Conservation (phyloP, 2,888 invertebrate species). For the Hedya salicella region DNA sequence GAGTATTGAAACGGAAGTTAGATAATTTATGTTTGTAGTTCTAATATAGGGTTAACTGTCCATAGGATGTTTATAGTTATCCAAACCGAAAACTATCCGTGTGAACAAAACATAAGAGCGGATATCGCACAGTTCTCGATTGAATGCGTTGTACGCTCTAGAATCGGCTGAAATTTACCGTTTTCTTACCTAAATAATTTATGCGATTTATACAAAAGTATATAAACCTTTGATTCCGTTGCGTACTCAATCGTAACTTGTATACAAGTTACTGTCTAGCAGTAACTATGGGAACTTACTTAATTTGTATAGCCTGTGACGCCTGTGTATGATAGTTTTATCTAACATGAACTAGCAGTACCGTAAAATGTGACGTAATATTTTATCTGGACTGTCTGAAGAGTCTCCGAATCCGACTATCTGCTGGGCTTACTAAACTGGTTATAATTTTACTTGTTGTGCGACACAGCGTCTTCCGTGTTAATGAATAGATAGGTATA, state of each 20-base stretch:
- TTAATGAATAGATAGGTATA: no score
- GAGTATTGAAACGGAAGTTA: constrained; percentile 44
- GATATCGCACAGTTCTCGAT: constrained; percentile 8
- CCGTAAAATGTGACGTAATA: no score
- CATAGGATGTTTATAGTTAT: constrained; percentile 30
- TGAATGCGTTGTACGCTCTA: constrained; percentile 14
- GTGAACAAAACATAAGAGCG: constrained; percentile 22
- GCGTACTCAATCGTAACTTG: constrained; percentile 16
- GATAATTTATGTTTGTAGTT: constrained; percentile 39
- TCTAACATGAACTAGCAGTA: no score
- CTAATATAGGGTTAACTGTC: constrained; percentile 35
- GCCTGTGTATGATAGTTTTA: no score
- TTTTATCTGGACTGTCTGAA: no score
- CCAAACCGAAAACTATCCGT: constrained; percentile 13
- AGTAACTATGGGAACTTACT: no score
- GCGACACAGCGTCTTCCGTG: no score
- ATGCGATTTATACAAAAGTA: constrained; percentile 9
- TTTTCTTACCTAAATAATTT: constrained; percentile 36
- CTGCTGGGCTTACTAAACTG: no score
- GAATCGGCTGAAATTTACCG: constrained; percentile 27
- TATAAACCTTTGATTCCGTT: constrained; percentile 24
- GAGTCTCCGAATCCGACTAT: no score
- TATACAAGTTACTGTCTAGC: constrained; percentile 1
- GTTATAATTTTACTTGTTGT: no score
- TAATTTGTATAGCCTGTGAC: no score